phyloP scores from a whole-genome alignment of 1,140 invertebrate species.

The Drosophila nannoptera region DNA sequence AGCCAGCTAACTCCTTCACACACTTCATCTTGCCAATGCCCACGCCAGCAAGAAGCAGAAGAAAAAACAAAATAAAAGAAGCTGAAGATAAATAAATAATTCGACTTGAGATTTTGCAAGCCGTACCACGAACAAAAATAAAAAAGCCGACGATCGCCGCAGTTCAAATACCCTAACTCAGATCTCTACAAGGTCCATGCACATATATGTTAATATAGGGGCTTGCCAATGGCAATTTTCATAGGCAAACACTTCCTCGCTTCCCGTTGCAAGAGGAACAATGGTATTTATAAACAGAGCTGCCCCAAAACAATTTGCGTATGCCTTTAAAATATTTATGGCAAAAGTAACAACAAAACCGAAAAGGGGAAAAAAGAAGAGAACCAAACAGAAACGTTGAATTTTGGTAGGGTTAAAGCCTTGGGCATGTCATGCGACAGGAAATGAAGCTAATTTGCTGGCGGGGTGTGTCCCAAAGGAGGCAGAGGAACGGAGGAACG shows the following conservation, averaged over 20 bases:
- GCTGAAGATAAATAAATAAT: conserved; percentile 20
- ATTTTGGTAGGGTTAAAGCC: conserved; percentile 58
- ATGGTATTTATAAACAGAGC: conserved; percentile 12
- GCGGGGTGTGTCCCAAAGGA: conserved; percentile 56
- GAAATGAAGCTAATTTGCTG: conserved; percentile 75
- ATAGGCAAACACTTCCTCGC: background rate
- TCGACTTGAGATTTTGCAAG: conserved; percentile 14
- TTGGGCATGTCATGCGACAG: conserved; percentile 61
- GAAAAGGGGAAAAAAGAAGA: conserved; percentile 3
- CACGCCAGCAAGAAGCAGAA: conserved; percentile 38
- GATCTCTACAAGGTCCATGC: background rate
- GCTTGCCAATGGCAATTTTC: background rate
- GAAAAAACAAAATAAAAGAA: conserved; percentile 9
- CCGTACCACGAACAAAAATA: conserved; percentile 24
- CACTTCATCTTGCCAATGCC: conserved; percentile 32
- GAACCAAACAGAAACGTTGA: conserved; percentile 2
- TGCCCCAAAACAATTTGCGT: conserved; percentile 28
- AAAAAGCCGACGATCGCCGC: background rate
- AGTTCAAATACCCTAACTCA: conserved; percentile 12
- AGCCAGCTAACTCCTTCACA: conserved; percentile 36
- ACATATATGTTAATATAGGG: background rate
- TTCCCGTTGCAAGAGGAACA: background rate
- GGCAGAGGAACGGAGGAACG: conserved; percentile 11
- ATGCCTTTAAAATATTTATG: conserved; percentile 40
- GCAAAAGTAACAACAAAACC: conserved; percentile 21